Evolutionary conservation across 2,113 vertebrate genomes (phyloP).

Genomic region (Hippolais icterina): DNA sequence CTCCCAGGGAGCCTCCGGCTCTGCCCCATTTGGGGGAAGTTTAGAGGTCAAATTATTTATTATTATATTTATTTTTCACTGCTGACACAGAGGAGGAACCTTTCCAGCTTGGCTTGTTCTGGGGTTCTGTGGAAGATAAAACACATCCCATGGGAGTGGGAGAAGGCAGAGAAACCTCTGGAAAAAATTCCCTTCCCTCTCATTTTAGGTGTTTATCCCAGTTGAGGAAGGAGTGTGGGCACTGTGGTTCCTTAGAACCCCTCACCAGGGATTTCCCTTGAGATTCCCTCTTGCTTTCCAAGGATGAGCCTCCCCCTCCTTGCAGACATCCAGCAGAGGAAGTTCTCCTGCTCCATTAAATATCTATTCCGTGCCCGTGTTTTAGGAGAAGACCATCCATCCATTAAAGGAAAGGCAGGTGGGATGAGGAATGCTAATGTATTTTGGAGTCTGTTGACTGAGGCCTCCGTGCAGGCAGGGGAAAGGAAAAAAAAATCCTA

Average conservation of each 20-base stretch:
- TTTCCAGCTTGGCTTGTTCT: background rate
- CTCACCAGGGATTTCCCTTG: background rate
- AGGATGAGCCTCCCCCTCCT: background rate
- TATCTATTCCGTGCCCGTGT: background rate
- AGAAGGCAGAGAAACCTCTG: background rate
- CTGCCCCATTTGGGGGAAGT: background rate
- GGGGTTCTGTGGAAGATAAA: background rate
- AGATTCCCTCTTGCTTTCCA: background rate
- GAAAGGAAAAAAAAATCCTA: background rate
- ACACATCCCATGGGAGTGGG: background rate
- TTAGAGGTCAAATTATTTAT: background rate
- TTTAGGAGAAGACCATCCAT: conserved; percentile 50
- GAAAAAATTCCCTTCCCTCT: background rate
- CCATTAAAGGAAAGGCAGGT: background rate
- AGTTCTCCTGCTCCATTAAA: conserved; percentile 19
- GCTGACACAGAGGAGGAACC: background rate
- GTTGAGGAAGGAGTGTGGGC: background rate
- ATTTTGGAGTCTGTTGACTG: conserved; percentile 51
- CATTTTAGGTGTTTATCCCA: background rate
- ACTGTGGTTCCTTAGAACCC: background rate
- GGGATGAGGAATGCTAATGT: background rate
- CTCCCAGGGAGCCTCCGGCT: background rate
- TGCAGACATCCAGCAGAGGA: background rate
- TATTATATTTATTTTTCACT: background rate
- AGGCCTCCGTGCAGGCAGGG: background rate